Conservation (phyloP, 2,797 vertebrate species). For the Neosilurus mollespiculum region DNA sequence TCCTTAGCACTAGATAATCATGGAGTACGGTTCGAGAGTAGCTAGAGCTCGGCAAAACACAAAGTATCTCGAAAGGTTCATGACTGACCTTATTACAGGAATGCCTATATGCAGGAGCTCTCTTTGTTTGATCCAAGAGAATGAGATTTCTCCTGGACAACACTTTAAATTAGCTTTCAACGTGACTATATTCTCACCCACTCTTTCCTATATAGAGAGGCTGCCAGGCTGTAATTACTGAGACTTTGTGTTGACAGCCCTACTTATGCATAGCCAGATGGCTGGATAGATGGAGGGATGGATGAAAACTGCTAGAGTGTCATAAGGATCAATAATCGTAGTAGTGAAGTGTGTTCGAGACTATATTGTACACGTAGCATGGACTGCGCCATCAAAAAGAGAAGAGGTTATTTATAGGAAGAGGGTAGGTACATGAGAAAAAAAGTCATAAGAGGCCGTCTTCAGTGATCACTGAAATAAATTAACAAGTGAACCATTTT, state of each 20-base stretch:
- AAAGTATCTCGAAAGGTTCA: background rate
- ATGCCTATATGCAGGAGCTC: background rate
- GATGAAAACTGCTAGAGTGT: background rate
- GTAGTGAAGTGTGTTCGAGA: constrained; percentile 18
- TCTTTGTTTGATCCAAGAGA: background rate
- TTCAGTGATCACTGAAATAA: background rate
- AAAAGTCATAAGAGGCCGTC: constrained; percentile 11
- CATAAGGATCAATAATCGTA: constrained; percentile 17
- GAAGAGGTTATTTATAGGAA: constrained; percentile 12
- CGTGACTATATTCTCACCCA: constrained; percentile 23
- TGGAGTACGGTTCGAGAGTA: background rate
- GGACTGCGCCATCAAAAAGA: background rate
- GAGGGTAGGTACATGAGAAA: background rate
- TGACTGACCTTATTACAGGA: background rate
- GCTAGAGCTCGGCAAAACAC: background rate
- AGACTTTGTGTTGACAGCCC: constrained; percentile 29
- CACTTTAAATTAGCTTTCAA: constrained; percentile 28
- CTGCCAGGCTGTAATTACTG: constrained; percentile 40
- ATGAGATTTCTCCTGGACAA: constrained; percentile 17
- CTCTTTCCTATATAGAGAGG: background rate
- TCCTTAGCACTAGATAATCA: background rate
- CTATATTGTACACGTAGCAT: background rate
- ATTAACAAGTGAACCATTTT: constrained; percentile 6
- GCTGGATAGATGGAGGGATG: background rate
- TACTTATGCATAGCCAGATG: constrained; percentile 18